phyloP scores from a whole-genome alignment of 1,140 invertebrate genomes.

The Physella acuta region DNA sequence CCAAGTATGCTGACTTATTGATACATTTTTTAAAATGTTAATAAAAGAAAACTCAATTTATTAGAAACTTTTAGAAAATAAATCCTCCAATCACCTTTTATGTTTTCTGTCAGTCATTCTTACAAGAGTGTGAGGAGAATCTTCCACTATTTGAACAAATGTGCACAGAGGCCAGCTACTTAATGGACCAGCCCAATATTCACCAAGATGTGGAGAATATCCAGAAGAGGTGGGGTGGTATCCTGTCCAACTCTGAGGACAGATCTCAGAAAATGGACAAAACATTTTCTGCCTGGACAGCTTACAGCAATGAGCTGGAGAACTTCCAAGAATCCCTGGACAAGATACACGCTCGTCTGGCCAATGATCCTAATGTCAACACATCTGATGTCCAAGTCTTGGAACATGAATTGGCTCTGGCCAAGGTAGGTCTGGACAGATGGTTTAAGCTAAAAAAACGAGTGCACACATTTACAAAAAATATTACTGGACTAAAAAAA shows the following conservation, averaged over 20 bases:
- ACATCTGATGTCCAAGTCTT: constrained; percentile 51
- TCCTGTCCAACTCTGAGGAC: constrained; percentile 46
- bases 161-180: constrained; percentile 50
- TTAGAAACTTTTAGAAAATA: too few species aligned
- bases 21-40: background rate
- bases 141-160: constrained; percentile 60
- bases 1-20: background rate
- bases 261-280: constrained; percentile 48
- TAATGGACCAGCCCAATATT: constrained; percentile 64
- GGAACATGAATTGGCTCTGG: constrained; percentile 51
- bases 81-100: too few species aligned
- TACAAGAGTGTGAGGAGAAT: constrained; percentile 76
- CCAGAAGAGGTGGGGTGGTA: constrained; percentile 59
- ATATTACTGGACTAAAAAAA: too few species aligned
- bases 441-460: background rate
- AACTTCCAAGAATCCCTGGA: constrained; percentile 49
- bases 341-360: constrained; percentile 45
- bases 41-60: too few species aligned
- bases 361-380: constrained; percentile 45
- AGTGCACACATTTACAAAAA: background rate
- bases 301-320: constrained; percentile 43
- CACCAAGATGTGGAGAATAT: constrained; percentile 56
- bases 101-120: constrained; percentile 64
- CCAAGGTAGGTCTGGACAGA: constrained; percentile 47
- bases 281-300: constrained; percentile 47